phyloP scores from a whole-genome alignment of 2,888 invertebrate genomes.

The Empis livida region DNA sequence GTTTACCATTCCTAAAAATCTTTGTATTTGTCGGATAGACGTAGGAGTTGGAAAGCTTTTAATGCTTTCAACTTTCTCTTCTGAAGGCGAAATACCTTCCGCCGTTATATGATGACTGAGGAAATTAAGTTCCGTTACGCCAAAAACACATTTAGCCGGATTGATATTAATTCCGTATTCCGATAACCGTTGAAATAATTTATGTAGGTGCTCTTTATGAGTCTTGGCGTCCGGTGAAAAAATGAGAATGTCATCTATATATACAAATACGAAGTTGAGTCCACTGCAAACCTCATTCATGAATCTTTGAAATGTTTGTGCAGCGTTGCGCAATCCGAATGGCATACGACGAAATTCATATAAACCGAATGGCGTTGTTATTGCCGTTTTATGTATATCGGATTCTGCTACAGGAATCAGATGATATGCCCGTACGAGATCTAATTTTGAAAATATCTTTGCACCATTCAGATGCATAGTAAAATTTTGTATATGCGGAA shows the following conservation, averaged over 20 bases:
- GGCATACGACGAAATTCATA: conserved; percentile 21
- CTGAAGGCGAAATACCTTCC: no score
- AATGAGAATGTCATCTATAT: not conserved
- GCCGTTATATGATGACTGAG: not conserved
- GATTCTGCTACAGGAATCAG: conserved; percentile 6
- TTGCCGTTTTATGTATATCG: conserved; percentile 6
- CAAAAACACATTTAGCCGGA: not conserved
- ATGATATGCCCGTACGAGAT: conserved; percentile 16
- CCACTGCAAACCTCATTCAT: conserved; percentile 15
- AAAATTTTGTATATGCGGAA: conserved; percentile 4
- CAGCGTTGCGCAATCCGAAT: conserved; percentile 23
- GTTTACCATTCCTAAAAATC: no score
- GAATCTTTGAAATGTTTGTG: conserved; percentile 21
- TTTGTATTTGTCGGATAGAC: no score
- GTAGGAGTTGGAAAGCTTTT: no score
- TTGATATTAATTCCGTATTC: not conserved
- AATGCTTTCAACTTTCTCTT: no score
- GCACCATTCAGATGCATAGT: not conserved
- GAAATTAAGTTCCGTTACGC: not conserved
- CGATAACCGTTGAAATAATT: not conserved
- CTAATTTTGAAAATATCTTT: conserved; percentile 3
- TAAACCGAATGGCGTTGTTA: conserved; percentile 23
- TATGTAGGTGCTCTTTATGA: not conserved
- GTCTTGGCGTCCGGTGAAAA: not conserved
- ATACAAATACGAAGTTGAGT: not conserved